A percentile compares a stretch with the other conserved stretches of the same genome.
These are phyloP conservation scores for Yasuhikotakia modesta DNA, from an alignment of 2,797 vertebrate genomes.

Conservation along the genomic window DNA sequence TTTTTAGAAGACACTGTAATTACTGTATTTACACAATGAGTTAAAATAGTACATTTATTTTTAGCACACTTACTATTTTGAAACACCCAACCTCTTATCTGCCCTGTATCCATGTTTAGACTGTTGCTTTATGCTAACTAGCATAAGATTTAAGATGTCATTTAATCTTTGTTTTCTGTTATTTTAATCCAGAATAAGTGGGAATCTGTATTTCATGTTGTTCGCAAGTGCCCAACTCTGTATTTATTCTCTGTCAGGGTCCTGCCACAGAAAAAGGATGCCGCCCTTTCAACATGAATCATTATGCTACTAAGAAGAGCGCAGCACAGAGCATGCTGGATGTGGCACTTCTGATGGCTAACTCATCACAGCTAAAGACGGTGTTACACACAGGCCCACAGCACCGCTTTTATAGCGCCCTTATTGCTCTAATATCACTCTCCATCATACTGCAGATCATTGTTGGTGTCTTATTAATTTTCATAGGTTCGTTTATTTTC, in stretches of 20 bases:
- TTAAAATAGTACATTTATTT: too few relatives aligned
- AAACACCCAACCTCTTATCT: too few relatives aligned
- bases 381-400: slow-evolving; percentile 80
- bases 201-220: background rate
- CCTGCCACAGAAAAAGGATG: slow-evolving; percentile 61
- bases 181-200: too few relatives aligned
- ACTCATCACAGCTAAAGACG: slow-evolving; percentile 78
- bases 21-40: too few relatives aligned
- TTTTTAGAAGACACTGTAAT: too few relatives aligned
- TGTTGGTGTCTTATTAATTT: slow-evolving; percentile 68
- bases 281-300: slow-evolving; percentile 77
- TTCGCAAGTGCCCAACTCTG: background rate
- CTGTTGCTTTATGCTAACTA: too few relatives aligned
- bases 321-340: slow-evolving; percentile 90
- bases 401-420: slow-evolving; percentile 78
- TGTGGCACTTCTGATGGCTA: slow-evolving; percentile 87
- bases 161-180: too few relatives aligned
- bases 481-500: slow-evolving; percentile 16
- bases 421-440: slow-evolving; percentile 81
- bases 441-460: slow-evolving; percentile 83
- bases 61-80: too few relatives aligned
- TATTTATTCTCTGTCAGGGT: background rate
- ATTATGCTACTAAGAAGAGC: slow-evolving; percentile 89
- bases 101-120: too few relatives aligned
- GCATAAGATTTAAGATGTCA: too few relatives aligned